Evolutionary conservation across 2,113 vertebrate genomes (phyloP), one percentile per base, ranked within the genome.

Genomic region (Rafetus swinhoei): DNA sequence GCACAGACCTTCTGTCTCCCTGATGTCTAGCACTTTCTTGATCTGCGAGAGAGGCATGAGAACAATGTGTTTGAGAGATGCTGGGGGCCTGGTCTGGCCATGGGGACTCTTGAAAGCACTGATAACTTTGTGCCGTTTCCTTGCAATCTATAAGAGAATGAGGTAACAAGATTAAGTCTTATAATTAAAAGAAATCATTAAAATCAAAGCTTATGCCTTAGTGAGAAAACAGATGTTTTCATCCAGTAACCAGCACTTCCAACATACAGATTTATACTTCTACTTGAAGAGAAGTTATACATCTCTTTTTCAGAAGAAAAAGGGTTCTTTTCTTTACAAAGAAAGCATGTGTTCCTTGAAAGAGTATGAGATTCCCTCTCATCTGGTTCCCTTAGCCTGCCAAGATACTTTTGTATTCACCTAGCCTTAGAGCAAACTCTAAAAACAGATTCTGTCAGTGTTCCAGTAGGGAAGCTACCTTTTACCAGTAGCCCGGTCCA

Each of bases 11-110:
- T 99, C 99, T 19, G 99, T 99, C 94, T 99, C 99, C 96, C 98
- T 98, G 96, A 99, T 98, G 97, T 99, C 99, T 91, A 99, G 95
- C 22, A 99, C 99, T 97, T 99, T 99, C 93, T 99, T 98, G 92
- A 99, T 99, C 97, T 99, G 99, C 82, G 99, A 99, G 88, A 99
- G 98, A 4, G 99, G 99, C 99, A 99, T 99, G 59, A 99, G 98
- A 55, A 98, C 94, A 90, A 99, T 98, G 95, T 99, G 99, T 92
- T 99, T 99, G 76, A 99, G 99, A 65, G 98, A 99, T 16, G 99
- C 98, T 8, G 99, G 98, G 0, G 99, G 99, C 69, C 99, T 98
- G 0, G 98, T 98, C 80, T 99, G 99, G 54, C 99, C 99, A 94
- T 99, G 97, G 0, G 99, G 99, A 96, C 99, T 99, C 97, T 99